Conservation (phyloP, 2,888 invertebrate species). For the Endotricha flammealis region DNA sequence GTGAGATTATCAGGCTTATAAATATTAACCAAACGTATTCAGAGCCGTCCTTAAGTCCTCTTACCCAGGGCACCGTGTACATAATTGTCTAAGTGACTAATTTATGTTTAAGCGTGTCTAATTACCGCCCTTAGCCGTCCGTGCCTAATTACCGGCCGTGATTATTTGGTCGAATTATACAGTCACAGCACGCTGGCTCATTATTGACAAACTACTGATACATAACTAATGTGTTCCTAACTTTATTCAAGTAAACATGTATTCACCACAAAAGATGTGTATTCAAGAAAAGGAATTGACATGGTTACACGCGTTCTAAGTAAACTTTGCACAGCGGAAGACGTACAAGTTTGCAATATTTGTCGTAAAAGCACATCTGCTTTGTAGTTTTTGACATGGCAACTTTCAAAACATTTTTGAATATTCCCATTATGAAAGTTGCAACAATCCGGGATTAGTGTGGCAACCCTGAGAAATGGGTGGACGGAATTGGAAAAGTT, state of each 20-base stretch:
- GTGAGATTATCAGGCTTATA: background rate
- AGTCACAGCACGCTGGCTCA: constrained; percentile 18
- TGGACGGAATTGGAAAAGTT: constrained; percentile 66
- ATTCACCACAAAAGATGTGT: no score
- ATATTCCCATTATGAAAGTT: constrained; percentile 46
- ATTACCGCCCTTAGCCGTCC: constrained; percentile 30
- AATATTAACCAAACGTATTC: constrained; percentile 2
- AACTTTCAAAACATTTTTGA: constrained; percentile 44
- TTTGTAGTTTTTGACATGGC: constrained; percentile 37
- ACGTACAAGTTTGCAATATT: constrained; percentile 26
- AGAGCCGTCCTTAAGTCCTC: background rate
- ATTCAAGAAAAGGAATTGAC: no score
- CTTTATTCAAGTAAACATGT: no score
- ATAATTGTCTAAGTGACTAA: constrained; percentile 14
- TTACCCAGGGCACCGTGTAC: background rate
- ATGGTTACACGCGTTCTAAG: constrained; percentile 2
- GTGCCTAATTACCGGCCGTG: constrained; percentile 32
- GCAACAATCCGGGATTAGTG: constrained; percentile 48
- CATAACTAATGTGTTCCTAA: no score
- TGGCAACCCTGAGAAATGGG: constrained; percentile 53
- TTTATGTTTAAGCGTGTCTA: constrained; percentile 18
- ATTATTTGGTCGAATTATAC: constrained; percentile 33
- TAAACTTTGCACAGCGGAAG: constrained; percentile 14
- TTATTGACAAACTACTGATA: constrained; percentile 15
- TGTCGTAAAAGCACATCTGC: constrained; percentile 31